phyloP scores from a whole-genome alignment of 2,113 vertebrate genomes.

The Ctenodactylus gundi region DNA sequence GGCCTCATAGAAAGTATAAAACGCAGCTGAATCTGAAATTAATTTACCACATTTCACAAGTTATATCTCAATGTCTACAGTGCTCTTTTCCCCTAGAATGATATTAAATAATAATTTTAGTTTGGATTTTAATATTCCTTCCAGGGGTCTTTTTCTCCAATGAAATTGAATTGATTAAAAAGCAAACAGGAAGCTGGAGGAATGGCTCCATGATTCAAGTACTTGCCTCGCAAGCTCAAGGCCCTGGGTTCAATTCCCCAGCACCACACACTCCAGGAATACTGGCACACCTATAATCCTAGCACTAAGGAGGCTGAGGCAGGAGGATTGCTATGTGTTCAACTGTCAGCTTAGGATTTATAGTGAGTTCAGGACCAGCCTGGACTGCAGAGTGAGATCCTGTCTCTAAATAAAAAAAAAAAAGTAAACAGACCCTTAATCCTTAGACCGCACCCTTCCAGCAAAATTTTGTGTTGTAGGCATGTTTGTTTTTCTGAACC shows the following conservation, averaged over 20 bases:
- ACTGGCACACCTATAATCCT: no score
- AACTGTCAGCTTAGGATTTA: no score
- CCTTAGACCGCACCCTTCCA: constrained; percentile 53
- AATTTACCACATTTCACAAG: not conserved
- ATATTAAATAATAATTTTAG: constrained; percentile 40
- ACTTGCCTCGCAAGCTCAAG: no score
- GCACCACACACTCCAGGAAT: no score
- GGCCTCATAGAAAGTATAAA: not conserved
- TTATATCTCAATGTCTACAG: constrained; percentile 21
- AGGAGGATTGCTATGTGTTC: no score
- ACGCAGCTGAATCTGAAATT: not conserved
- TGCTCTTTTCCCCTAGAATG: not conserved
- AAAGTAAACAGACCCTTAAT: constrained; percentile 57
- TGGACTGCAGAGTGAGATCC: no score
- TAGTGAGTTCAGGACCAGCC: no score
- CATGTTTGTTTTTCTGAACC: constrained; percentile 53
- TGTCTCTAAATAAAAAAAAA: no score
- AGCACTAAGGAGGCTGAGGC: no score
- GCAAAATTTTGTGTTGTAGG: constrained; percentile 30
- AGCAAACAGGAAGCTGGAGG: no score
- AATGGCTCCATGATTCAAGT: no score
- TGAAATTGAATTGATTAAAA: constrained; percentile 66
- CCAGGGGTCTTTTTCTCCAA: not conserved
- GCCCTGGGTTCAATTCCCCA: no score
- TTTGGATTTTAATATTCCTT: constrained; percentile 61